Conservation (phyloP, 2,888 invertebrate species). For the Galeruca laticollis region DNA sequence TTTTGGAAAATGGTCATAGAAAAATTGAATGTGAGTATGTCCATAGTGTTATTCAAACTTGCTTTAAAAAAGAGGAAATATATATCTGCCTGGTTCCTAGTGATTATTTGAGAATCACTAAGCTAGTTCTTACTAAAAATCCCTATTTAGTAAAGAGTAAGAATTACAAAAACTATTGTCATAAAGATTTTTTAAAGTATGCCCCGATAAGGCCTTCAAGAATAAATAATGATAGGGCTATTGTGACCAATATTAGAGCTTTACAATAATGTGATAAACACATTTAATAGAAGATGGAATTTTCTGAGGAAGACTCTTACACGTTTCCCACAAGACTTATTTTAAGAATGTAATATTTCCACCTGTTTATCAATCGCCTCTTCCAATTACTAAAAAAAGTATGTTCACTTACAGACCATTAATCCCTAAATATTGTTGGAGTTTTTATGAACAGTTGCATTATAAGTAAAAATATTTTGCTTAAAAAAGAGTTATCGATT, state of each 20-base stretch:
- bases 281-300: not conserved
- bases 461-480: not conserved
- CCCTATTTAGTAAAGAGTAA: not conserved
- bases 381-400: not conserved
- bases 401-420: not conserved
- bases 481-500: too few relatives aligned
- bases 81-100: too few relatives aligned
- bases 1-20: too few relatives aligned
- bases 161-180: too few relatives aligned
- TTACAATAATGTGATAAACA: not conserved
- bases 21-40: too few relatives aligned
- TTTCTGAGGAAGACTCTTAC: not conserved
- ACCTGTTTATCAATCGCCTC: not conserved
- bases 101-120: too few relatives aligned
- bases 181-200: not conserved
- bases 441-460: not conserved
- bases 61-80: too few relatives aligned
- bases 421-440: not conserved
- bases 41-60: too few relatives aligned
- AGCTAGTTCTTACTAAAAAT: not conserved
- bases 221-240: too few relatives aligned
- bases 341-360: not conserved
- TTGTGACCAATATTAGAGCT: not conserved
- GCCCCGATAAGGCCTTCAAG: not conserved
- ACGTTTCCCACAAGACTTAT: not conserved